Percentiles rank a stretch among this genome's conserved stretches.
Evolutionary conservation across 2,888 invertebrate genomes (phyloP).

Genomic region (Leptopilina syphax): DNA sequence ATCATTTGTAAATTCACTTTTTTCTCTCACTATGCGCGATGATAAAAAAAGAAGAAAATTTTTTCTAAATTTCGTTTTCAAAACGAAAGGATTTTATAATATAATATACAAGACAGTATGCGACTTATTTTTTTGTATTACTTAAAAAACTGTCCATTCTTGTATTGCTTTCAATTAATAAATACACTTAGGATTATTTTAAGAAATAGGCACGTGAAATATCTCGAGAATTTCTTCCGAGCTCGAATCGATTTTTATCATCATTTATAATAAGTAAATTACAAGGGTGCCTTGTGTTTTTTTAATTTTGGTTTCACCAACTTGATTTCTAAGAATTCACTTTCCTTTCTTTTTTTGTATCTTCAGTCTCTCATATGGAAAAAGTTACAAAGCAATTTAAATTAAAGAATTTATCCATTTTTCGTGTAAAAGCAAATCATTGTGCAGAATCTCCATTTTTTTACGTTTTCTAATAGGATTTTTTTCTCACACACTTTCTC

Average conservation of each 20-base stretch:
- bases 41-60: background rate
- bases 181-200: conserved; percentile 28
- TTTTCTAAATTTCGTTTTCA: background rate
- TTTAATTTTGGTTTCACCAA: conserved; percentile 11
- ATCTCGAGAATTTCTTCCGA: conserved; percentile 17
- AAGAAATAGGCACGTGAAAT: conserved; percentile 34
- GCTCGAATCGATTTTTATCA: background rate
- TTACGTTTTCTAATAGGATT: background rate
- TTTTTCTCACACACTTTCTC: background rate
- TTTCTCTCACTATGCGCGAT: background rate
- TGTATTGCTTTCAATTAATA: conserved; percentile 24
- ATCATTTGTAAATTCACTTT: background rate
- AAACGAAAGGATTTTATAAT: background rate
- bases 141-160: background rate
- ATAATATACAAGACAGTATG: background rate
- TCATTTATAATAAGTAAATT: background rate
- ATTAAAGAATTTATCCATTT: background rate
- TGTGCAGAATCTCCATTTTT: background rate
- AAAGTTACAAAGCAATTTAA: background rate
- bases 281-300: conserved; percentile 29
- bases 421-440: conserved; percentile 1
- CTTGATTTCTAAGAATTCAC: background rate
- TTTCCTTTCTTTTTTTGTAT: background rate
- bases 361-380: conserved; percentile 5
- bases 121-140: conserved; percentile 4